Percentiles rank a stretch among this genome's conserved stretches.
Evolutionary conservation across 2,797 vertebrate genomes (phyloP).

Genomic region (Morelia viridis): DNA sequence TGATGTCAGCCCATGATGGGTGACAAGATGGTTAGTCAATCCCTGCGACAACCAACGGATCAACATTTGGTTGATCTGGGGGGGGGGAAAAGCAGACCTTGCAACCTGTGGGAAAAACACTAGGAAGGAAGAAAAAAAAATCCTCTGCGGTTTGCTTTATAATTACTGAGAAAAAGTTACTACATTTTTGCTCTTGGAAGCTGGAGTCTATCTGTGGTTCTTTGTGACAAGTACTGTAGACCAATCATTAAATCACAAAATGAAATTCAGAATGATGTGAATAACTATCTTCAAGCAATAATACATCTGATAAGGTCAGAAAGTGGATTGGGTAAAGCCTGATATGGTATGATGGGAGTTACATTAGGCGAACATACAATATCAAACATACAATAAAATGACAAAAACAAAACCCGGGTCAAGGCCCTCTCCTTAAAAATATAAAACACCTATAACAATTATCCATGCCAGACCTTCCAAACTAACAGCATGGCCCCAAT

Average conservation of each 20-base stretch:
- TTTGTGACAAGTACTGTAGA: neutral
- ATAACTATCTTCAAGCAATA: neutral
- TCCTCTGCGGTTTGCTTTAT: neutral
- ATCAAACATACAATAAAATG: neutral
- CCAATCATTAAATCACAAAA: neutral
- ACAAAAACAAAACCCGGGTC: neutral
- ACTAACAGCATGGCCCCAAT: too few species aligned
- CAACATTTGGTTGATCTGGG: too few species aligned
- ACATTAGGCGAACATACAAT: neutral
- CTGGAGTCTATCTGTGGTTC: neutral
- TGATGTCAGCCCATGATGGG: too few species aligned
- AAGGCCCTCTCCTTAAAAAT: neutral
- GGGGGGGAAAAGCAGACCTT: too few species aligned
- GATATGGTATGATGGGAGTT: neutral
- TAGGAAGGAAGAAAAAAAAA: too few species aligned
- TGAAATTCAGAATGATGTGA: neutral
- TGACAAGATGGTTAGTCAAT: too few species aligned
- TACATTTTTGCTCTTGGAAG: neutral
- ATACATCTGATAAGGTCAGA: neutral
- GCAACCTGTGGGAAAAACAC: too few species aligned
- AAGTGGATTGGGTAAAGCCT: neutral
- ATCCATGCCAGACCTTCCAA: too few species aligned
- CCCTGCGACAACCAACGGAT: too few species aligned
- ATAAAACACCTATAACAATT: neutral
- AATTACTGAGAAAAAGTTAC: neutral